Evolutionary conservation across 2,113 vertebrate genomes (phyloP), one percentile per base, ranked within the genome.

Genomic region (Callopanchax toddi): DNA sequence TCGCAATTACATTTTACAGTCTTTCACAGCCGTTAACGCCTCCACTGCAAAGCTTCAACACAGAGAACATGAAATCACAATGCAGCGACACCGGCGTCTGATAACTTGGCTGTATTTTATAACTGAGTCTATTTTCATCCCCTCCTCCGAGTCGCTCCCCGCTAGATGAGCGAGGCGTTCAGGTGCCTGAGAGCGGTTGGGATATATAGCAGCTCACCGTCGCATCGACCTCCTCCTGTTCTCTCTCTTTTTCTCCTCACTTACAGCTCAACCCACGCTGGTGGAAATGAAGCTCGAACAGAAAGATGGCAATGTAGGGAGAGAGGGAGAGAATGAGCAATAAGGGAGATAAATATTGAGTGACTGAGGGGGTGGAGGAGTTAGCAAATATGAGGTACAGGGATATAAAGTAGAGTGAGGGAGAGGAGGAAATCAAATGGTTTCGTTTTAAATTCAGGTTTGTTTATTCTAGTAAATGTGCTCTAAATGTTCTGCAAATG

Each of bases 311-410:
- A 67, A 60, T 11, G 46, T 50, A 57, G 49, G 29, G 50, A 34
- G 17, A n/a, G 29, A 34, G 17, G 16, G 72, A 57, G 55, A 34
- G 53, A 26, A 36, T 21, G 65, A 81, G 69, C 52, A 67, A 70
- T 77, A 34, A 73, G 65, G 60, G 46, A 74, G 79, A 70, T 77
- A 81, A 77, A 77, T 81, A 76, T 64, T 72, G 78, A 76, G 78
- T 51, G 61, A 66, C 11, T 59, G 74, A 50, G 66, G 55, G 68
- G 79, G 79, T 17, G 65, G 64, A 64, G 18, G 66, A 77, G 70
- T 72, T 72, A 62, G 69, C 78, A 74, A 69, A 76, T 72, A 77
- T 49, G 62, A 76, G 68, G 68, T 63, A 65, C 59, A 60, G 51
- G 32, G 60, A 60, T 49, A 65, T 71, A 67, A 76, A 80, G 58